Conservation (phyloP, 2,113 vertebrate species). For the Sprattus sprattus region DNA sequence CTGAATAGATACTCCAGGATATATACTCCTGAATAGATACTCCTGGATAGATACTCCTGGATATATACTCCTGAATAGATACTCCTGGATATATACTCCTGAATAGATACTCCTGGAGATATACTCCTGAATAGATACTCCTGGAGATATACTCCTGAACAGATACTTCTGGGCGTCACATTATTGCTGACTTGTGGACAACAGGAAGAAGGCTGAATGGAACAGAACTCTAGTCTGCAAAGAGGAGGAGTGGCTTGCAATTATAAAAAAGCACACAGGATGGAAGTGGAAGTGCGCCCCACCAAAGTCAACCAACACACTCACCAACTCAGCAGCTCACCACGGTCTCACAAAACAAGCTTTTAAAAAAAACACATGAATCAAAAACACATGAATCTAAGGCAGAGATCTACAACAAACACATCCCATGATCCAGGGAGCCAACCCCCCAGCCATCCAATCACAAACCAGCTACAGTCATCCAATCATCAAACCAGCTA, state of each 20-base stretch:
- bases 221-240: background rate
- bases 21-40: too few species aligned
- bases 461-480: slow-evolving; percentile 49
- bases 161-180: background rate
- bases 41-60: too few species aligned
- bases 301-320: background rate
- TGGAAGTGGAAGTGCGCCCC: background rate
- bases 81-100: too few species aligned
- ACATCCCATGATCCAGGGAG: background rate
- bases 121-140: too few species aligned
- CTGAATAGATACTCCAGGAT: too few species aligned
- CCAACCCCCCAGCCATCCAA: slow-evolving; percentile 21
- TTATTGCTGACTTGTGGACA: background rate
- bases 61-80: too few species aligned
- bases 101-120: too few species aligned
- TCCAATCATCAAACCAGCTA: slow-evolving; percentile 44
- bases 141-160: too few species aligned
- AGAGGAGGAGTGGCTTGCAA: background rate
- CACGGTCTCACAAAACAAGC: background rate
- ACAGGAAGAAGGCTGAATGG: background rate
- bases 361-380: slow-evolving; percentile 51
- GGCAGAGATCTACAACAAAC: background rate
- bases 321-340: slow-evolving; percentile 11
- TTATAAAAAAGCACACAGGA: background rate
- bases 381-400: slow-evolving; percentile 40